Base-by-base conservation (phyloP, 2,113 vertebrate genomes). In the Beaufortia kweichowensis region DNA sequence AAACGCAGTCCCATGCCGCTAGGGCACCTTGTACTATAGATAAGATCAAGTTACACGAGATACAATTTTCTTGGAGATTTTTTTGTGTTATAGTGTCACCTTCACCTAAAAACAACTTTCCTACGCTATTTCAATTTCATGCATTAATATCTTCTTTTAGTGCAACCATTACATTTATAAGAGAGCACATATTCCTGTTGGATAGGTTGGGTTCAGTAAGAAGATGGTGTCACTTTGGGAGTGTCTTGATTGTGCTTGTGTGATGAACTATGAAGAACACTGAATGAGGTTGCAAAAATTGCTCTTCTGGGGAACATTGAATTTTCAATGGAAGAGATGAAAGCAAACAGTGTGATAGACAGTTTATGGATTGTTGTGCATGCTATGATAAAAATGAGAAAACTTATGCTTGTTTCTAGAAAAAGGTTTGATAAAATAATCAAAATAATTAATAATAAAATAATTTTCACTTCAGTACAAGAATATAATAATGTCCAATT, bases 211-310 rank as follows among this genome's bases (percentile, higher is more conserved):
- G 23, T 29, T 29, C 67, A 79, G 68, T 81, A 68, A 64, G 67
- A 3, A 65, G 28, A 69, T 75, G 1, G 67, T 84, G 84, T 87
- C 85, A 89, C 85, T 85, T 85, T 87, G 84, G 83, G 82, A 87
- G 81, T 81, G 78, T 81, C 76, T 80, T 85, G 82, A 88, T 87
- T 89, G 87, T 79, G 75, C 81, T 81, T 79, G 86, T 82, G 82
- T 83, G 83, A 76, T 85, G 85, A 90, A 86, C 84, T 86, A 79
- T 88, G 84, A 88, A 88, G 87, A 83, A 75, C 86, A 84, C 84
- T 86, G 83, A 78, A 83, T 82, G 84, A 80, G 76, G 65, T 65
- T 39, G n/a, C n/a, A 29, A 62, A 83, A 78, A 86, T 84, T 67
- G 71, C 82, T 84, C 86, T 71, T 80, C 63, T 74, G 35, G 83